Evolutionary conservation across 2,888 invertebrate genomes (phyloP), one percentile per base, ranked within the genome.

Genomic region (Rhamphomyia laevipes): DNA sequence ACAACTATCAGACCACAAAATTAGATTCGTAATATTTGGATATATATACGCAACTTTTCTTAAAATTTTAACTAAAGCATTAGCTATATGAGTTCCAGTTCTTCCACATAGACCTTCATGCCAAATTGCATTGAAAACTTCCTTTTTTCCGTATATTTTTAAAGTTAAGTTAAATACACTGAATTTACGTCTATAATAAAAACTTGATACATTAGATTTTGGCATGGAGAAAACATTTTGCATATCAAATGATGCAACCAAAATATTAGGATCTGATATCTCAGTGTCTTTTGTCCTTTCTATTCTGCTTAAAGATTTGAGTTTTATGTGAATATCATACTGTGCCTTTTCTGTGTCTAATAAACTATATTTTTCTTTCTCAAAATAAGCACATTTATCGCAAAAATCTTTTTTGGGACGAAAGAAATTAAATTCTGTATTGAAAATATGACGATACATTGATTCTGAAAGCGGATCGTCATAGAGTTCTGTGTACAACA

Each of bases 211-310:
- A 17, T 52, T 16, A 12, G 44, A 31, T 16, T 48, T 49, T 6
- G 49, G 47, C 11, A 51, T 12, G 4, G 31, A 4, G 15, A 49
- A 51, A 1, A 49, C 48, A 35, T 51, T 53, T 46, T 53, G 48
- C n/a, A 53, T 11, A 45, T 53, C 52, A 47, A 37, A 54, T 11
- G 46, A 52, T 12, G 53, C 21, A 30, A 54, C 31, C 12, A 27
- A 33, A 18, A 7, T 15, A 12, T 31, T 15, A 18, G 27, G 18
- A 38, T 42, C 33, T 31, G 42, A 42, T 21, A 42, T 47, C 13
- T 9, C 9, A 4, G 42, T 12, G 21, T 47, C 42, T 2, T 31
- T 10, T 7, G 42, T 15, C 21, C 42, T 16, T 33, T 47, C 42
- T n/a, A 42, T 31, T 42, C 31, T 47, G 5, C n/a, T 15, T 10